Evolutionary conservation across 2,113 vertebrate genomes (phyloP), one percentile per base, ranked within the genome.

Genomic region (Nothobranchius kuhntae): DNA sequence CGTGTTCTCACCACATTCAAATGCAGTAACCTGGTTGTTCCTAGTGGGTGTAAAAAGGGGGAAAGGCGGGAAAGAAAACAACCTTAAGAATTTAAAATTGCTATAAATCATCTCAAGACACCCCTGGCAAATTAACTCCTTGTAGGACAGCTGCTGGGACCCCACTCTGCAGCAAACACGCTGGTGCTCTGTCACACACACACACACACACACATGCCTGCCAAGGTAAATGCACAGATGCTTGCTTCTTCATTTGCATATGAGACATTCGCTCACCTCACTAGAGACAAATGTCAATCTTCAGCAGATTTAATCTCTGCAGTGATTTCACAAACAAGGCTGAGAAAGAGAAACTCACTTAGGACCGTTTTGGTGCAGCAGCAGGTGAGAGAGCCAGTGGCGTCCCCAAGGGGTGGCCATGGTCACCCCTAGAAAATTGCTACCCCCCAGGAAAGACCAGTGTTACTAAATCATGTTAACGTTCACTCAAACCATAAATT

Each of bases 171-270:
- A 21, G 21, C 21, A 21, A 21, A 21, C 21, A 21, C 21, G 21
- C 21, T 21, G 21, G 21, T 21, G 21, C 21, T 21, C 21, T 21
- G 21, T 21, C 51, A 71, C 53, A 64, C 62, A 57, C 51, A 12
- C 73, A 71, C 68, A 68, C 68, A 77, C 71, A 77, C 62, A 62
- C 44, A 62, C 62, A 59, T 56, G 57, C 53, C 45, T 47, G 65
- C 46, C 50, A 61, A 40, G 46, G 56, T 38, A 52, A 71, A 69
- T 61, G 38, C 65, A 58, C 67, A 75, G 52, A 14, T 46, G 74
- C 72, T 80, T 78, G 68, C 57, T 73, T 77, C 74, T 21, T 24
- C 53, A 68, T 86, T 86, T 83, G 65, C 85, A 81, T 61, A 68
- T 73, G 63, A 65, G 77, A 78, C 80, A 86, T 79, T 73, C 61